Conservation (phyloP, 2,113 vertebrate species). For the Oryzias melastigma region DNA sequence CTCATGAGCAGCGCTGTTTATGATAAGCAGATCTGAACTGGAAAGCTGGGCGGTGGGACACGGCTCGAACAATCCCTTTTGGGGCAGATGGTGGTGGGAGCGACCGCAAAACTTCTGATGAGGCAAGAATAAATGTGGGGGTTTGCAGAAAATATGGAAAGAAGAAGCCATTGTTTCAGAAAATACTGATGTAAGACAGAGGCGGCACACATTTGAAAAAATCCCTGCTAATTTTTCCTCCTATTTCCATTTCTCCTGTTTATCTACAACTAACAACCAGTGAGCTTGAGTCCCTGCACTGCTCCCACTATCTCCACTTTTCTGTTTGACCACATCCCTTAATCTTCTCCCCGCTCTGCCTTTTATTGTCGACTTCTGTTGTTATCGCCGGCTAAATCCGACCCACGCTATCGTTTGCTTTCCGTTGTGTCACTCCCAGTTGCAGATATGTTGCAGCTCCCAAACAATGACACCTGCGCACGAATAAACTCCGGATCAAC, state of each 20-base stretch:
- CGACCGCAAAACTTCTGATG: constrained; percentile 30
- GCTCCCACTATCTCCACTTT: constrained; percentile 30
- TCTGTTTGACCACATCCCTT: constrained; percentile 54
- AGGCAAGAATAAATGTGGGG: constrained; percentile 22
- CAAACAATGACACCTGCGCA: neutral
- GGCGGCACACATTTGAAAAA: constrained; percentile 25
- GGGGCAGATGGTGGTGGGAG: too few relatives aligned
- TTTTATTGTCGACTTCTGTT: constrained; percentile 54
- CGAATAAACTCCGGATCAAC: constrained; percentile 3
- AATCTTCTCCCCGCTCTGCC: constrained; percentile 46
- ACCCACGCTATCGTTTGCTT: constrained; percentile 33
- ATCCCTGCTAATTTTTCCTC: constrained; percentile 41
- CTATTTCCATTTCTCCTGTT: constrained; percentile 30
- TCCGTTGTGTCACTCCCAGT: constrained; percentile 32
- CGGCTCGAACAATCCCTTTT: too few relatives aligned
- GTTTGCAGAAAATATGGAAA: constrained; percentile 38
- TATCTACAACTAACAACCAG: constrained; percentile 38
- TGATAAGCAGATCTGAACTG: constrained; percentile 6
- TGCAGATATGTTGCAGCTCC: constrained; percentile 47
- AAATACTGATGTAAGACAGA: constrained; percentile 27
- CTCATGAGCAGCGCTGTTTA: constrained; percentile 1
- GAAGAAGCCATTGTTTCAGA: constrained; percentile 20
- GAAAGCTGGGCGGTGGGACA: neutral
- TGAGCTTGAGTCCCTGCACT: constrained; percentile 46
- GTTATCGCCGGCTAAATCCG: constrained; percentile 51